These are phyloP conservation scores for Sebastes fasciatus DNA, from an alignment of 2,113 vertebrate species.

Conservation along the genomic window DNA sequence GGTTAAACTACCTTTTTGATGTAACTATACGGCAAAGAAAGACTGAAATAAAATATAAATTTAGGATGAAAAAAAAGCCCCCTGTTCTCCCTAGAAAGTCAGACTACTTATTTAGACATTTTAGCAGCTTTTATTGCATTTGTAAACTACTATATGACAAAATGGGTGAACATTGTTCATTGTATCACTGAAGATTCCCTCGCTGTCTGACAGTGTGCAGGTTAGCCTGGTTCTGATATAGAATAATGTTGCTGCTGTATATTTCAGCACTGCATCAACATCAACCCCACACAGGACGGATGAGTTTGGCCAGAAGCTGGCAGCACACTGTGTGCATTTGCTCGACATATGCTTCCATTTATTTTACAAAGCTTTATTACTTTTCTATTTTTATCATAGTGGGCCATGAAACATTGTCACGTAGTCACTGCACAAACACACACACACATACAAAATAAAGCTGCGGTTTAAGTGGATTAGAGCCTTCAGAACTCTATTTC, in stretches of 20 bases:
- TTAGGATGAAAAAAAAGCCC: background rate
- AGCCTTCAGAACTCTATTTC: conserved; percentile 54
- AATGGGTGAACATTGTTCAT: background rate
- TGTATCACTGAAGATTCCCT: background rate
- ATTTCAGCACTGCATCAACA: conserved; percentile 25
- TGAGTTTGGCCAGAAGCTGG: conserved; percentile 20
- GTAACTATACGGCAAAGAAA: background rate
- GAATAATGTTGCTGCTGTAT: conserved; percentile 3
- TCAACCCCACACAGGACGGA: conserved; percentile 28
- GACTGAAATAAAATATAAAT: background rate
- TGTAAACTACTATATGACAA: background rate
- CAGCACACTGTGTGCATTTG: conserved; percentile 29
- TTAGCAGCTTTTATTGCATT: background rate
- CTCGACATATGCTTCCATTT: conserved; percentile 33
- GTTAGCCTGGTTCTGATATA: conserved; percentile 25
- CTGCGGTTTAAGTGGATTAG: conserved; percentile 36
- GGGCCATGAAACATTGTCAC: conserved; percentile 30
- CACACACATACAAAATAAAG: conserved; percentile 30
- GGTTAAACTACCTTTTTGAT: too few relatives aligned
- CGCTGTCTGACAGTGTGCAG: conserved; percentile 1
- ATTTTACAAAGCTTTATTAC: conserved; percentile 38
- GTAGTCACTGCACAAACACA: conserved; percentile 16
- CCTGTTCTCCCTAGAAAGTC: background rate
- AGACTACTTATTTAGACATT: background rate
- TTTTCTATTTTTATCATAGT: conserved; percentile 29